These are phyloP conservation scores for Aethina tumida DNA, from an alignment of 1,140 invertebrate species.

Conservation along the genomic window DNA sequence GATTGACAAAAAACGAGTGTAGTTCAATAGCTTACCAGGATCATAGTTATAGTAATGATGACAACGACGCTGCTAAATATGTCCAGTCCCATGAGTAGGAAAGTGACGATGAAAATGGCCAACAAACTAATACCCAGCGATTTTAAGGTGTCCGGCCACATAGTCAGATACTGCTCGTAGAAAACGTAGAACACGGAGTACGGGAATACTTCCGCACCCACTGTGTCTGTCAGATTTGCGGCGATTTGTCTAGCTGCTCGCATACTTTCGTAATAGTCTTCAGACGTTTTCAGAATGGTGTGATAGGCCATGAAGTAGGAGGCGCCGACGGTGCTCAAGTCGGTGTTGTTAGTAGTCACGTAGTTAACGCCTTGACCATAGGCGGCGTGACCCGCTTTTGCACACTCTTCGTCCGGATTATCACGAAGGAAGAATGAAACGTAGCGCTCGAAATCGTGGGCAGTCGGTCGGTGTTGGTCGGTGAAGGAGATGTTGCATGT, in stretches of 20 bases:
- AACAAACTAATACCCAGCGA: conserved; percentile 80
- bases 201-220: conserved; percentile 76
- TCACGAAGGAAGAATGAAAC: conserved; percentile 83
- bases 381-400: conserved; percentile 80
- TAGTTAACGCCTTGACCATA: conserved; percentile 64
- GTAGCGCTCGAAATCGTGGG: conserved; percentile 66
- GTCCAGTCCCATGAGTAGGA: conserved; percentile 89
- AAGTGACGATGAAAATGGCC: conserved; percentile 91
- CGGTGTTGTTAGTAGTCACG: conserved; percentile 33
- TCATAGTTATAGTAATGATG: conserved; percentile 87
- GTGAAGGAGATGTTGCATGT: conserved; percentile 42
- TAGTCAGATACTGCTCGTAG: conserved; percentile 98
- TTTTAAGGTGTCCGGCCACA: conserved; percentile 83
- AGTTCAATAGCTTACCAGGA: no score
- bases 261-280: conserved; percentile 87
- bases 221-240: conserved; percentile 39
- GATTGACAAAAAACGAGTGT: no score
- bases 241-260: conserved; percentile 58
- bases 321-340: conserved; percentile 45
- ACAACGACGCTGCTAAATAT: conserved; percentile 82
- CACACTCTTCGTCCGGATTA: conserved; percentile 72
- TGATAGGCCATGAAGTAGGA: conserved; percentile 96
- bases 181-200: conserved; percentile 99
- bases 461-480: conserved; percentile 45
- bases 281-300: conserved; percentile 81